Percentiles rank a stretch among this genome's conserved stretches.
phyloP scores from a whole-genome alignment of 1,140 invertebrate genomes.

The Euglossa dilemma region DNA sequence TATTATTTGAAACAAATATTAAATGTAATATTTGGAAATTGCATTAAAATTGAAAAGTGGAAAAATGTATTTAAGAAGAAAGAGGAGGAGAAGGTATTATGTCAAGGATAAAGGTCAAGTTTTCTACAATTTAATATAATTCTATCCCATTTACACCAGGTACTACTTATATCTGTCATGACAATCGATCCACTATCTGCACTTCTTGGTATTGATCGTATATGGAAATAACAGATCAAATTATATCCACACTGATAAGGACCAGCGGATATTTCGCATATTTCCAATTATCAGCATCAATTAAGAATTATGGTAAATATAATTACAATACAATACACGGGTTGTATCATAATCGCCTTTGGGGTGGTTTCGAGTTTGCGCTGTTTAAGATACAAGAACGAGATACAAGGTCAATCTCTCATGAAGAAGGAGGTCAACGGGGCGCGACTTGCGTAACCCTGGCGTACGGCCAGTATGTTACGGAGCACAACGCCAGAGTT shows the following conservation, averaged over 20 bases:
- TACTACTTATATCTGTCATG: constrained; percentile 31
- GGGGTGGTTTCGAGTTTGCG: constrained; percentile 41
- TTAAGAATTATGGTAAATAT: background rate
- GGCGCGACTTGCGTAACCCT: constrained; percentile 78
- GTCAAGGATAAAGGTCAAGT: constrained; percentile 59
- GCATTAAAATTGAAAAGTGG: no score
- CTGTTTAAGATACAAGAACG: constrained; percentile 61
- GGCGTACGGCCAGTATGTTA: constrained; percentile 72
- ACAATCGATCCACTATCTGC: constrained; percentile 60
- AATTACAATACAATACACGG: background rate
- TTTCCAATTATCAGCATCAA: background rate
- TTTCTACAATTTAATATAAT: constrained; percentile 42
- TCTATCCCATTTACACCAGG: constrained; percentile 29
- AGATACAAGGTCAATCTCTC: constrained; percentile 76
- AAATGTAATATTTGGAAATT: background rate
- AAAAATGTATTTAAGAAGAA: background rate
- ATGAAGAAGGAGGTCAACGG: constrained; percentile 77
- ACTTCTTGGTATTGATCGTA: background rate
- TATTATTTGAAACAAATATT: background rate
- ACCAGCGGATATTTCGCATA: background rate
- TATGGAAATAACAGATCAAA: background rate
- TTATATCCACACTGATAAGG: background rate
- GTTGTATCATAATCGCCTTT: constrained; percentile 7
- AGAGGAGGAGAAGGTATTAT: constrained; percentile 10
- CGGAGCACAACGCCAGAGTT: constrained; percentile 77